Evolutionary conservation across 1,140 invertebrate species (phyloP).

Genomic region (Rhagoletis zephyria): DNA sequence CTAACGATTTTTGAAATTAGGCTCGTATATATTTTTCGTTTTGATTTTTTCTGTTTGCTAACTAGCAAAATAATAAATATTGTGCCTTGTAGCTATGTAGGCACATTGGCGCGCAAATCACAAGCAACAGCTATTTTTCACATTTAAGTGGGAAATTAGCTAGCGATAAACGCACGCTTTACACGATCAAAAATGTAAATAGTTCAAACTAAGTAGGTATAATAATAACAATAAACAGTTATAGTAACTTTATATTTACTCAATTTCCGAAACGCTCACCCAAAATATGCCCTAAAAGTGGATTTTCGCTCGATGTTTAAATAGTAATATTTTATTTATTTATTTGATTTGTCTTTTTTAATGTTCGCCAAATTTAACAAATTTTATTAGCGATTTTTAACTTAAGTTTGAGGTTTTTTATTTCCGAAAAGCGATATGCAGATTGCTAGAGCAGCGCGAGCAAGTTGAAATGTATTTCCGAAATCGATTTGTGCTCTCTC

Average conservation of each 20-base stretch:
- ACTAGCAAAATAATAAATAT: neutral
- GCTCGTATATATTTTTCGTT: neutral
- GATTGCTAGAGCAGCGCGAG: no score
- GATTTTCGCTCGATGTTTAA: no score
- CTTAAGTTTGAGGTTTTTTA: neutral
- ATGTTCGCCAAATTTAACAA: no score
- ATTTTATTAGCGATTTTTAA: neutral
- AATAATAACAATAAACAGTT: slow-evolving; percentile 1
- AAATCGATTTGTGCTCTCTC: no score
- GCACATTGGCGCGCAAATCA: slow-evolving; percentile 16
- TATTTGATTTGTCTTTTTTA: no score
- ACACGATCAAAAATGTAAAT: neutral
- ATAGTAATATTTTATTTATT: no score
- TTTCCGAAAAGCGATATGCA: no score
- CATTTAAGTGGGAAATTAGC: neutral
- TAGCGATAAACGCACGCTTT: neutral
- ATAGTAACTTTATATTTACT: neutral
- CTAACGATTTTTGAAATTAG: slow-evolving; percentile 16
- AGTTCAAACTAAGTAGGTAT: neutral
- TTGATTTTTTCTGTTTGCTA: neutral
- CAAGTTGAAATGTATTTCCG: no score
- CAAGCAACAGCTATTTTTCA: slow-evolving; percentile 36
- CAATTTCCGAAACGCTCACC: neutral
- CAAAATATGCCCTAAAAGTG: neutral
- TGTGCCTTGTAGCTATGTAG: neutral